Base-by-base conservation (phyloP, 2,797 vertebrate species). In the Threskiornis aethiopicus region DNA sequence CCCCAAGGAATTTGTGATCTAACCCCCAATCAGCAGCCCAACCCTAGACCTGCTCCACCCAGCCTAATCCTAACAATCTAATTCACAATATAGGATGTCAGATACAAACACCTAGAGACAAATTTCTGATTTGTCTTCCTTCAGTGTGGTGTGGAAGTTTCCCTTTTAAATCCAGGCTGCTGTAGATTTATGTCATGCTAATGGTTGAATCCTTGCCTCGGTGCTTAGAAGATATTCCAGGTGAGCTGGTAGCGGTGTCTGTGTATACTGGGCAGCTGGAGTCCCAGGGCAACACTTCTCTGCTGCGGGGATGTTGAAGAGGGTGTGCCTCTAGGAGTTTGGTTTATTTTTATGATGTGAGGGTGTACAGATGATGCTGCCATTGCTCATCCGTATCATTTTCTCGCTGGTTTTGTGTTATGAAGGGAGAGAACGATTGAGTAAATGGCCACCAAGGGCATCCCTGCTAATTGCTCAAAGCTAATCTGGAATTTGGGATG, bases 351-450 rank as follows among this genome's bases (percentile, higher is more conserved):
- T 55, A 6, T 61, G 41, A 28, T 14, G 59, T 41, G 37, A 33
- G 64, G 15, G 25, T 29, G 66, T 41, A 33, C 4, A 5, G 31
- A 29, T 62, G 47, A 49, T 49, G 8, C 24, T 49, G 20, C 59
- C 35, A 7, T 16, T 8, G 6, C 39, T 61, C 21, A 20, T 37
- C 62, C 29, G 10, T 42, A 31, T n/a, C 0, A 0, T 72, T 52
- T 91, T 51, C 65, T 62, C 20, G 28, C 57, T 66, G 4, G 4
- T 51, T 81, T 71, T 61, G n/a, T 62, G 47, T 62, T 33, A n/a
- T 5, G 7, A 57, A 65, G 26, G 28, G 46, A 61, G 18, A 31
- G 35, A 64, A 39, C 12, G 18, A 21, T 10, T 22, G 24, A 73
- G 57, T 65, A 76, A 90, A 59, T 18, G 62, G 57, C 35, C 41